Evolutionary conservation across 2,113 vertebrate genomes (phyloP).

Genomic region (Silurus glanis): DNA sequence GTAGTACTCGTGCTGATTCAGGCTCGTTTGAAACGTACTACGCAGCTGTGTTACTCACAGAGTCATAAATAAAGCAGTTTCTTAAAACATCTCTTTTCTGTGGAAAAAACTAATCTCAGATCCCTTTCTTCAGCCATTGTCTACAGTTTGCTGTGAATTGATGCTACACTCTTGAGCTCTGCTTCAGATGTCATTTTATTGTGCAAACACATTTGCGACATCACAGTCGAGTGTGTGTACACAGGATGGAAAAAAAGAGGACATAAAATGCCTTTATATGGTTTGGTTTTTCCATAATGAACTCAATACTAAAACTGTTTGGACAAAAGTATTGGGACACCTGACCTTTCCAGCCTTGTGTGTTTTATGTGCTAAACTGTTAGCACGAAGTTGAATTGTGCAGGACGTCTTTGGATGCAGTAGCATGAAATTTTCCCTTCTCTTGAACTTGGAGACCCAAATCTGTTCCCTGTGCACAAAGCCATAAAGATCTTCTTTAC

Average conservation of each 20-base stretch:
- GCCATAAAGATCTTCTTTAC: too few species aligned
- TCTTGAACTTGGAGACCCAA: too few species aligned
- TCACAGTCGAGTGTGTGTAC: slow-evolving; percentile 4
- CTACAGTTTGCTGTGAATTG: not conserved
- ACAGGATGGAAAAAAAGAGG: not conserved
- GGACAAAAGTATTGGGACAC: too few species aligned
- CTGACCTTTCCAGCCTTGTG: too few species aligned
- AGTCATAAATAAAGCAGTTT: slow-evolving; percentile 19
- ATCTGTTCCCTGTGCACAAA: too few species aligned
- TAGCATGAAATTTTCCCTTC: too few species aligned
- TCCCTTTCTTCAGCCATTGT: not conserved
- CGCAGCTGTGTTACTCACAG: slow-evolving; percentile 28
- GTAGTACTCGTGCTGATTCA: slow-evolving; percentile 50
- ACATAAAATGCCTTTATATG: not conserved
- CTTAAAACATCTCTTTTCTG: not conserved
- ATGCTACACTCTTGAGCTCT: not conserved
- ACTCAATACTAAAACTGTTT: too few species aligned
- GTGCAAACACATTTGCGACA: not conserved
- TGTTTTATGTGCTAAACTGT: too few species aligned
- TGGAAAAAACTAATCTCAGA: not conserved
- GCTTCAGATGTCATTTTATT: slow-evolving; percentile 13
- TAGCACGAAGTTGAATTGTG: too few species aligned
- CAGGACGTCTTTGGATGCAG: too few species aligned
- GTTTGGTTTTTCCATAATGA: too few species aligned
- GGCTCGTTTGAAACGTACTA: not conserved